Percentiles rank a stretch among this genome's conserved stretches.
Evolutionary conservation across 2,797 vertebrate genomes (phyloP).

Genomic region (Pygocentrus nattereri): DNA sequence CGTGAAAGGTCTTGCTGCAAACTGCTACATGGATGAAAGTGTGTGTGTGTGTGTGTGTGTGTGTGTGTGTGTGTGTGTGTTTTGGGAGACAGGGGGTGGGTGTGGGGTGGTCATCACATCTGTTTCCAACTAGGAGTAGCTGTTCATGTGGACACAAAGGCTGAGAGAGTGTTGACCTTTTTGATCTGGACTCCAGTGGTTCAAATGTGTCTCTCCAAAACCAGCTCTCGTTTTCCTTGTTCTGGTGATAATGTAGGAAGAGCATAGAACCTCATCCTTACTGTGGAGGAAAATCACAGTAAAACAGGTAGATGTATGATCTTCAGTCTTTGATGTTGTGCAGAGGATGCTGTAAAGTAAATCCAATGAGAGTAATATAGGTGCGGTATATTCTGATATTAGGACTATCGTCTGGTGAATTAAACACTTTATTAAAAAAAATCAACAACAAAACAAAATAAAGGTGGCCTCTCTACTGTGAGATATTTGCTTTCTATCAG

Average conservation of each 20-base stretch:
- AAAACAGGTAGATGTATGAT: too few relatives aligned
- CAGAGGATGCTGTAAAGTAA: too few relatives aligned
- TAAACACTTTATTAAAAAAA: too few relatives aligned
- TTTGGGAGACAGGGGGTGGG: too few relatives aligned
- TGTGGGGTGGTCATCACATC: neutral
- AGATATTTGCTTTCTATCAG: slow-evolving; percentile 19
- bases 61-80: neutral
- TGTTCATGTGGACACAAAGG: neutral
- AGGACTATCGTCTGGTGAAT: too few relatives aligned
- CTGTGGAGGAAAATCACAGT: too few relatives aligned
- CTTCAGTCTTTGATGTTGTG: too few relatives aligned
- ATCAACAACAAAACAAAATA: too few relatives aligned
- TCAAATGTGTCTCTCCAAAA: neutral
- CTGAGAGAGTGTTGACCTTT: neutral
- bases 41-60: neutral
- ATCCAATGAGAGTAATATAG: too few relatives aligned
- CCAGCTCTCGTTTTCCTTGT: neutral
- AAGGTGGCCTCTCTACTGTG: too few relatives aligned
- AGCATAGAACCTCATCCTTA: neutral
- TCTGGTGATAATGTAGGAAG: neutral
- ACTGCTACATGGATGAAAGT: slow-evolving; percentile 15
- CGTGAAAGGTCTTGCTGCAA: slow-evolving; percentile 33
- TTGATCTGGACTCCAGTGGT: slow-evolving; percentile 3
- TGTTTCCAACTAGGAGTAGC: neutral
- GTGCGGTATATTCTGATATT: too few relatives aligned